Base-by-base conservation (phyloP, 1,140 invertebrate genomes). In the Drosophila fuyamai region DNA sequence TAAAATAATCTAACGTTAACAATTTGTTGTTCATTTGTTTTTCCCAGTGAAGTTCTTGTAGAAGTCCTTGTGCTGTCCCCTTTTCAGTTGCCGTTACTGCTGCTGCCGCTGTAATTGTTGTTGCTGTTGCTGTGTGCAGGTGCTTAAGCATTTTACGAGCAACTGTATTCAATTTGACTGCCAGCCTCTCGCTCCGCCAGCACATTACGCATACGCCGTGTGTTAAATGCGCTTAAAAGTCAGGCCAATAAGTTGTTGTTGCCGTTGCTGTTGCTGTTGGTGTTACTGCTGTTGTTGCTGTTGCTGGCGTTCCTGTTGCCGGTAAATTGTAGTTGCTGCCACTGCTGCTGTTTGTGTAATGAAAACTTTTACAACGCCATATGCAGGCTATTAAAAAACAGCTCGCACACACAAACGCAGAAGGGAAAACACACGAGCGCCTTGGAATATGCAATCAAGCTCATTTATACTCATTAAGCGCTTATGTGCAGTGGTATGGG, bases 341-440 rank as follows among this genome's bases (percentile, higher is more conserved):
- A 59, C 40, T 74, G 73, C 57, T 70, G 83, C 79, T 88, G 83
- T 86, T 82, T 89, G 83, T 88, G 84, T 89, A 88, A 88, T 88
- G 79, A 89, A 88, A 88, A 88, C 83, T 88, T 88, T 88, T 89
- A 88, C 79, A 88, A 88, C 84, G 84, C 83, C 83, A 88, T 88
- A 88, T 88, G 83, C 83, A 88, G 79, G 83, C 83, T 88, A 88
- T 88, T 88, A 88, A 88, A 82, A 88, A 86, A 82, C 63, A 83
- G 54, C 65, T 55, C 76, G 54, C 75, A 79, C 65, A 63, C 72
- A 73, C 55, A 57, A 46, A 48, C 35, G 4, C 47, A 29, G 14
- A 38, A 35, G 46, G 14, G 58, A 23, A 36, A 46, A 41, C 43
- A 55, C 65, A 66, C 57, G 48, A 74, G 54, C 63, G 68, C 76